Evolutionary conservation across 2,113 vertebrate genomes (phyloP).

Genomic region (Peucedramus taeniatus): DNA sequence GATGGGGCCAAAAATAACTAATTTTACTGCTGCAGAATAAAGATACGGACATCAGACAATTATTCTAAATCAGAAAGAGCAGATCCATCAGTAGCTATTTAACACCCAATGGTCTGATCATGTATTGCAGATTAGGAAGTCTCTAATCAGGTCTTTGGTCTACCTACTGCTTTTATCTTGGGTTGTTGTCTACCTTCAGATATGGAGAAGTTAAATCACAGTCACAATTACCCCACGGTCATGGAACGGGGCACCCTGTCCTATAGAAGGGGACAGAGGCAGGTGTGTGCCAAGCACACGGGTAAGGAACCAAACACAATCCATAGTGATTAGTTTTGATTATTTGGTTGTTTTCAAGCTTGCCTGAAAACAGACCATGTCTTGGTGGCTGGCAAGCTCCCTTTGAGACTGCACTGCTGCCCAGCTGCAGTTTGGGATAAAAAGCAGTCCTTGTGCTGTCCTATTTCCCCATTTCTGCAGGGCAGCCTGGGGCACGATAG

Average conservation of each 20-base stretch:
- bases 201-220: background rate
- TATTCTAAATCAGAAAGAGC: background rate
- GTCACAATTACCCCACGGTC: fast-evolving
- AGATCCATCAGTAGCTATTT: background rate
- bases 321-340: background rate
- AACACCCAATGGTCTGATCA: background rate
- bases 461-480: background rate
- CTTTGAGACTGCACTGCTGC: background rate
- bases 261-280: background rate
- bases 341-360: background rate
- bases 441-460: fast-evolving
- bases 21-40: background rate
- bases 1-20: background rate
- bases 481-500: background rate
- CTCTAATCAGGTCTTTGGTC: background rate
- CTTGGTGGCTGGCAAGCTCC: fast-evolving
- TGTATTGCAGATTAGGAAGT: background rate
- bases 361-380: background rate
- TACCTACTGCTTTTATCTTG: background rate
- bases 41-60: background rate
- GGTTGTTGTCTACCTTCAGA: background rate
- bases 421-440: background rate
- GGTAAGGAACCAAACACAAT: background rate
- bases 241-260: background rate
- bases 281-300: fast-evolving